These are phyloP conservation scores for Carpatolechia fugitivella DNA, from an alignment of 2,888 invertebrate species.

Conservation along the genomic window DNA sequence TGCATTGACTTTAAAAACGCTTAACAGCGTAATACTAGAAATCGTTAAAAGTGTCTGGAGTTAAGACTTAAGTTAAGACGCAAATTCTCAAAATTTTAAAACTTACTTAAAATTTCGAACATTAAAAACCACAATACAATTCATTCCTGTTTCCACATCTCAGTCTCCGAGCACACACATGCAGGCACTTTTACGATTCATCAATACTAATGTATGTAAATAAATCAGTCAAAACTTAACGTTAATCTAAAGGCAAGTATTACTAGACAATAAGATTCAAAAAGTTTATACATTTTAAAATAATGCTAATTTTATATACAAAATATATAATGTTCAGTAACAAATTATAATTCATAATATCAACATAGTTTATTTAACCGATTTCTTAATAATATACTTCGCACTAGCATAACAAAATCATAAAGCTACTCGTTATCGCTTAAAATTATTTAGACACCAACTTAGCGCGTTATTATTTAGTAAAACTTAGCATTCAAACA, in stretches of 20 bases:
- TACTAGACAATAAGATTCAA: constrained; percentile 42
- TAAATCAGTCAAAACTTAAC: constrained; percentile 70
- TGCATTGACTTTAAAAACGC: constrained; percentile 47
- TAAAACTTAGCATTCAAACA: no score
- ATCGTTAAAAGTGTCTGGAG: not conserved
- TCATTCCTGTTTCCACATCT: not conserved
- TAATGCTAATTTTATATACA: constrained; percentile 35
- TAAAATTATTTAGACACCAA: not conserved
- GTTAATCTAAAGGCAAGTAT: constrained; percentile 69
- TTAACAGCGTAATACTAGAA: not conserved
- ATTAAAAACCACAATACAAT: not conserved
- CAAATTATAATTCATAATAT: constrained; percentile 48
- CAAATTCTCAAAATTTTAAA: not conserved
- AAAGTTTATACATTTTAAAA: constrained; percentile 40
- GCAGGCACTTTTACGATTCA: constrained; percentile 3
- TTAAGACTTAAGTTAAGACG: not conserved
- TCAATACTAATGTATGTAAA: constrained; percentile 29
- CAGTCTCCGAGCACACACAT: not conserved
- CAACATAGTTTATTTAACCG: constrained; percentile 38
- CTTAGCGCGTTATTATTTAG: no score
- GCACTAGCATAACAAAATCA: constrained; percentile 23
- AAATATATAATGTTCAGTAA: constrained; percentile 56
- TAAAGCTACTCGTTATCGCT: not conserved
- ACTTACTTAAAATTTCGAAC: not conserved
- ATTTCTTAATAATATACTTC: constrained; percentile 1